phyloP scores from a whole-genome alignment of 2,797 vertebrate species.

The Dermochelys coriacea region DNA sequence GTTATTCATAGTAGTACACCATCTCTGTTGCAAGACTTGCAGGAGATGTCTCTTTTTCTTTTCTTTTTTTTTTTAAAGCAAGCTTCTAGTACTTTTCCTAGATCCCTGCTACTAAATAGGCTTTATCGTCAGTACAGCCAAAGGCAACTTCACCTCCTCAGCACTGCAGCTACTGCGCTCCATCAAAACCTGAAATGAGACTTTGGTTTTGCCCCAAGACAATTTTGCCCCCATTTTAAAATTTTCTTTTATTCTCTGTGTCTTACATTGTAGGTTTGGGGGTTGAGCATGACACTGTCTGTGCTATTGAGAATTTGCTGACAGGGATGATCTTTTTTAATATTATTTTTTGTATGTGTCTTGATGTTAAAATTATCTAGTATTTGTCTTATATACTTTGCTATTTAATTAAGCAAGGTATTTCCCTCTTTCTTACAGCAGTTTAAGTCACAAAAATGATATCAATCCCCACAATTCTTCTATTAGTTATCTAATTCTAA shows the following conservation, averaged over 20 bases:
- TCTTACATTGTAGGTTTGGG: background rate
- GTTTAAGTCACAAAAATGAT: background rate
- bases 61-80: background rate
- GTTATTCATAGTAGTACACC: background rate
- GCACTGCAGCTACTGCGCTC: background rate
- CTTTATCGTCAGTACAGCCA: background rate
- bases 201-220: background rate
- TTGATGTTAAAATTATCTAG: background rate
- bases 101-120: background rate
- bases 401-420: background rate
- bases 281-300: background rate
- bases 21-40: background rate
- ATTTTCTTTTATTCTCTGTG: background rate
- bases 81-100: background rate
- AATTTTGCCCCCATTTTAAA: background rate
- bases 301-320: background rate
- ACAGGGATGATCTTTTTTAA: background rate
- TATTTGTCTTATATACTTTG: background rate
- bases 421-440: background rate
- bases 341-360: background rate
- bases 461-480: background rate
- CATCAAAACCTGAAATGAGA: background rate
- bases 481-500: background rate
- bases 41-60: background rate
- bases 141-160: background rate